Evolutionary conservation across 2,113 vertebrate species (phyloP).

Genomic region (Platysternon megacephalum): DNA sequence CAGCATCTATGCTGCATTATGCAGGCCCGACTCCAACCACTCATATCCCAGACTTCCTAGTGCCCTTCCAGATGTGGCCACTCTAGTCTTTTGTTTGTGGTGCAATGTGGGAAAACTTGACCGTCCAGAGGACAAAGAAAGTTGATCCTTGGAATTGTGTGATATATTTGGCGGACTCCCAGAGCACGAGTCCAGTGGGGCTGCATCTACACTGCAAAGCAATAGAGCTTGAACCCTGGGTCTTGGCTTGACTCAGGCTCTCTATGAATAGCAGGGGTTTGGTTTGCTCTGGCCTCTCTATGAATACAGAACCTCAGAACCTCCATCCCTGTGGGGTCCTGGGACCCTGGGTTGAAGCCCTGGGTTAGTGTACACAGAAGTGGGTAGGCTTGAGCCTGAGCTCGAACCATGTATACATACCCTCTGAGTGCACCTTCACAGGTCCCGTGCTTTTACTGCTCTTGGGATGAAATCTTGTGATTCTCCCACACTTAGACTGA

Average conservation of each 20-base stretch:
- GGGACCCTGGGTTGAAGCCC: not conserved
- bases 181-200: not conserved
- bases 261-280: no score
- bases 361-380: not conserved
- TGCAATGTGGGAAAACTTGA: not conserved
- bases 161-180: not conserved
- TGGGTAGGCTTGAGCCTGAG: not conserved
- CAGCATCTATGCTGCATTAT: not conserved
- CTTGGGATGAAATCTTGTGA: no score
- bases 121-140: not conserved
- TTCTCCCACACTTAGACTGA: no score
- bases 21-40: not conserved
- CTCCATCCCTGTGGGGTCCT: not conserved
- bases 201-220: not conserved
- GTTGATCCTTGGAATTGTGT: not conserved
- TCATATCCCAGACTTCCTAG: not conserved
- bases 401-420: not conserved
- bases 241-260: not conserved
- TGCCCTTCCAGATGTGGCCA: not conserved
- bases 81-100: not conserved
- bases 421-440: no score
- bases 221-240: not conserved
- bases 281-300: no score
- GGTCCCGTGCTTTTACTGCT: no score
- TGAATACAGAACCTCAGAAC: no score